Evolutionary conservation across 2,888 invertebrate species (phyloP).

Genomic region (Catocala sponsa): DNA sequence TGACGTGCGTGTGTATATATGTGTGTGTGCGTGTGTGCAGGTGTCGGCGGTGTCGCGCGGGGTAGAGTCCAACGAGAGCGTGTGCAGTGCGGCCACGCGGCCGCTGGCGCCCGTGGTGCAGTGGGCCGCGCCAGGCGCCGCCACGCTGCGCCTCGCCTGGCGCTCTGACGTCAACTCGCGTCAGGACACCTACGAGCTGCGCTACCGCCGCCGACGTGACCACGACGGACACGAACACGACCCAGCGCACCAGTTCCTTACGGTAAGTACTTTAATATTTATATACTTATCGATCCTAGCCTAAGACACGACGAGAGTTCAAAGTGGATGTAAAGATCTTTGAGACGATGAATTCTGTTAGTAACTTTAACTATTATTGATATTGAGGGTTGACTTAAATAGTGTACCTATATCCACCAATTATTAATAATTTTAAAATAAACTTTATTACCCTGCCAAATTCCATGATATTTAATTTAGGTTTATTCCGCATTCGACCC

Average conservation of each 20-base stretch:
- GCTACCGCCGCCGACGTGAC: slow-evolving; percentile 88
- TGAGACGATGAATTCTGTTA: too few species aligned
- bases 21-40: slow-evolving; percentile 30
- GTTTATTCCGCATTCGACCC: too few species aligned
- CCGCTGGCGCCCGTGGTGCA: slow-evolving; percentile 97
- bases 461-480: too few species aligned
- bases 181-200: slow-evolving; percentile 95
- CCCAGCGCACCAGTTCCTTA: slow-evolving; percentile 21
- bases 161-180: slow-evolving; percentile 97
- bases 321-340: too few species aligned
- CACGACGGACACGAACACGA: slow-evolving; percentile 12
- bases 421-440: too few species aligned
- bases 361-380: too few species aligned
- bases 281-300: too few species aligned
- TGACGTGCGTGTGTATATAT: slow-evolving; percentile 57
- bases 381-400: too few species aligned
- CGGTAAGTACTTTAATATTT: slow-evolving; percentile 12
- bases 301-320: too few species aligned
- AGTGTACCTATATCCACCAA: too few species aligned
- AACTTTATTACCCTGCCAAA: too few species aligned
- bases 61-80: slow-evolving; percentile 92
- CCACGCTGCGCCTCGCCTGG: slow-evolving; percentile 95
- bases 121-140: slow-evolving; percentile 90
- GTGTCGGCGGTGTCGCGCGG: slow-evolving; percentile 94
- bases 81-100: slow-evolving; percentile 92